Percentiles rank a stretch among this genome's conserved stretches.
Conservation (phyloP, 2,113 vertebrate species). For the Dicerorhinus sumatrensis region DNA sequence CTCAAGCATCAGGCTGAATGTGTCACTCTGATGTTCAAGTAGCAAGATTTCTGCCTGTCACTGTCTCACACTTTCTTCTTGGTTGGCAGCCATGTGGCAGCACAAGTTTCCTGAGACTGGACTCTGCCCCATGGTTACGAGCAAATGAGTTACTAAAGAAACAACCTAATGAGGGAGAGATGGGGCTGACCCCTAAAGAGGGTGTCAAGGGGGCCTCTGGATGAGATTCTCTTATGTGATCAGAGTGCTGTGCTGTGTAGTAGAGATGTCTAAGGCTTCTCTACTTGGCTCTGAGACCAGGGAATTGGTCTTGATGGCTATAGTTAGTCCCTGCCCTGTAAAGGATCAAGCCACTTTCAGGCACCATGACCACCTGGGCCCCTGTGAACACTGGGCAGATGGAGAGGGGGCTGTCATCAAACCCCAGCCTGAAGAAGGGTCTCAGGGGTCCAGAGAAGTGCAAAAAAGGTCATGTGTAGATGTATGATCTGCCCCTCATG, state of each 20-base stretch:
- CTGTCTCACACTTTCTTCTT: not conserved
- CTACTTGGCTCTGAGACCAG: not conserved
- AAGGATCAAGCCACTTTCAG: conserved; percentile 65
- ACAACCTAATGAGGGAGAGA: not conserved
- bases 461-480: conserved; percentile 60
- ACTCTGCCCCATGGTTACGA: fast-evolving
- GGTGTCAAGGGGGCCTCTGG: too few species aligned
- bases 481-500: too few species aligned
- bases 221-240: not conserved
- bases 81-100: not conserved
- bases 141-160: not conserved
- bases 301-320: not conserved
- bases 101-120: too few species aligned
- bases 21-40: not conserved
- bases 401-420: conserved; percentile 24
- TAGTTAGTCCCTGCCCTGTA: not conserved
- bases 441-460: conserved; percentile 42
- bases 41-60: not conserved
- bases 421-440: conserved; percentile 72
- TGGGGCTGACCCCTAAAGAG: not conserved
- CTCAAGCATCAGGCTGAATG: not conserved
- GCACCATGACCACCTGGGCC: conserved; percentile 53
- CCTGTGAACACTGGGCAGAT: conserved; percentile 66
- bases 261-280: not conserved
- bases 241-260: fast-evolving